Percentiles rank a stretch among this genome's conserved stretches.
Evolutionary conservation across 2,113 vertebrate genomes (phyloP).

Genomic region (Dromas ardeola): DNA sequence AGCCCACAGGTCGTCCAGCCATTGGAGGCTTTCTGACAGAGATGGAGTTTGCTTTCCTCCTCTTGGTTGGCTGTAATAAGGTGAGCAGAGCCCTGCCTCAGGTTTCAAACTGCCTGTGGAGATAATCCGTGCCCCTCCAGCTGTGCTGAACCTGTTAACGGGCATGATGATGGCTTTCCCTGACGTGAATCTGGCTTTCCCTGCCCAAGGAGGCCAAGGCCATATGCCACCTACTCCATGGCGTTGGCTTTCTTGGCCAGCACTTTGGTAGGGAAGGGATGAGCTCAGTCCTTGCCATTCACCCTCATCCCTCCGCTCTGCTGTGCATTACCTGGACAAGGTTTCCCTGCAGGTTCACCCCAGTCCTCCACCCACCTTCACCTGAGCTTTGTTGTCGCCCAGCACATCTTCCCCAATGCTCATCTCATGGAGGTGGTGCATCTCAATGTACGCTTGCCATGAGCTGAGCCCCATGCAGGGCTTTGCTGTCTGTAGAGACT

Average conservation of each 20-base stretch:
- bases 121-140: background rate
- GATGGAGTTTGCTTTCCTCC: background rate
- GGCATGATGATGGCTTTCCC: background rate
- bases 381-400: background rate
- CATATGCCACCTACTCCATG: background rate
- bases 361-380: background rate
- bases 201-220: background rate
- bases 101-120: background rate
- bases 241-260: background rate
- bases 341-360: background rate
- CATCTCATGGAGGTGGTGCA: fast-evolving
- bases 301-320: background rate
- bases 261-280: background rate
- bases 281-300: background rate
- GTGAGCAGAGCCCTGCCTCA: background rate
- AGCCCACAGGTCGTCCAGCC: background rate
- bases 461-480: background rate
- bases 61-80: background rate
- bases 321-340: background rate
- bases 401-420: background rate
- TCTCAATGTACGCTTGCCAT: background rate
- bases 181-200: background rate
- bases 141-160: background rate
- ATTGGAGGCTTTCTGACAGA: background rate
- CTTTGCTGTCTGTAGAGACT: background rate